Base-by-base conservation (phyloP, 2,888 invertebrate genomes). In the Drosophila mettleri region DNA sequence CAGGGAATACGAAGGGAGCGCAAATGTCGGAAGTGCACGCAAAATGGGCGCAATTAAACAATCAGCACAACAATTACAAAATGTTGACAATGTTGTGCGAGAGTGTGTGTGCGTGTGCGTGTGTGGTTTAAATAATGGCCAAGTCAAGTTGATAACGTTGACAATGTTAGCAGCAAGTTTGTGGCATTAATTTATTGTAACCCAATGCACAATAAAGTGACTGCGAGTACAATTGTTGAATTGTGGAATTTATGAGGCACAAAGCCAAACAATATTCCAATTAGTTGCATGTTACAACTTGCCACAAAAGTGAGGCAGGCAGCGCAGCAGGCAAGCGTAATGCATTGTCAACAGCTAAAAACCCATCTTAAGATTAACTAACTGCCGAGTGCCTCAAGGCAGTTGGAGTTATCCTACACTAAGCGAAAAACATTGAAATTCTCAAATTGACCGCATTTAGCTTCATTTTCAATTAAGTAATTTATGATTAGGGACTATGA, bases 1-100 rank as follows among this genome's bases (percentile, higher is more conserved):
- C 49, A 54, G 69, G 49, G n/a, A n/a, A n/a, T n/a, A n/a, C n/a
- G n/a, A 52, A 27, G 20, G 20, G 7, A 24, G 39, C 67, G 41
- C 22, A 60, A 67, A 45, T 79, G 71, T 65, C 74, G 71, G 70
- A 84, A 84, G 69, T 70, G 85, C 67, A 72, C 87, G 68, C 89
- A 84, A 88, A 86, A 89, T 88, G 86, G 86, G 83, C 86, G 72
- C 85, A 85, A 85, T 85, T 86, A 89, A 86, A 86, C 85, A 86
- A 86, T 89, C 85, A 86, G 74, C 88, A 85, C 69, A 84, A 78
- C 88, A 87, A 84, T 86, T 84, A 87, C 78, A 75, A 77, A 57
- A 71, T 77, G 71, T 76, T 66, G 70, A 68, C 71, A 75, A 64
- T 66, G 58, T 51, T 74, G 55, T 33, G 3, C 24, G 2, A 20